Base-by-base conservation (phyloP, 2,888 invertebrate species). In the Hydrotaea diabolus region DNA sequence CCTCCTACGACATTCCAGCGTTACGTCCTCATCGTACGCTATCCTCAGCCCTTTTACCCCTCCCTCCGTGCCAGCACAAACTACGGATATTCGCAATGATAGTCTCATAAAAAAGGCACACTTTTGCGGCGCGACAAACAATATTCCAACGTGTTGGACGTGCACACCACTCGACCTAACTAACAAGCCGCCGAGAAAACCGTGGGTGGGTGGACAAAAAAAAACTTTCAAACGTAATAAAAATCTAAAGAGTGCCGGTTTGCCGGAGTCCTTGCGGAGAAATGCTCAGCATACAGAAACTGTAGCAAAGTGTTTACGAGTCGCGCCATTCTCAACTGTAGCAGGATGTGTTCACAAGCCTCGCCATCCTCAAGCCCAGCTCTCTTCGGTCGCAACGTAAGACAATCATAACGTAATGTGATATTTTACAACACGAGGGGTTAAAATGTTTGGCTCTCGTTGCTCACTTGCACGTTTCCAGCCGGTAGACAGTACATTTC, bases 111-210 rank as follows among this genome's bases (percentile, higher is more conserved):
- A 23, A 39, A 26, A 19, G 75, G 43, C 75, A 75, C 62, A 62
- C 17, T 75, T 75, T 62, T 75, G 62, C 59, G 62, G 39, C 62
- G 75, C 75, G 46, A 46, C 75, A 59, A 75, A 62, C 75, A 75
- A 62, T 75, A 75, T 62, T 49, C 62, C 62, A 57, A 62, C 62
- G 62, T 75, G 75, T 62, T 75, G 62, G 62, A 62, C 75, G 62
- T 75, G 75, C 75, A n/a, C n/a, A 11, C 46, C n/a, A 46, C 17
- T 49, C n/a, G 43, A 46, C 59, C 23, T 26, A 23, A 26, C 59
- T 26, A 23, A 26, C 59, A 11, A 46, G 62, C 46, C 36, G 57
- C 39, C 57, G 31, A 59, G 55, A 74, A 39, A 5, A n/a, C 21
- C 31, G 21, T 43, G 11, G 23, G 31, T 7, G 7, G 31, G 2